These are phyloP conservation scores for Mus musculus DNA, from an alignment of 2,113 vertebrate species.

Conservation along the genomic window DNA sequence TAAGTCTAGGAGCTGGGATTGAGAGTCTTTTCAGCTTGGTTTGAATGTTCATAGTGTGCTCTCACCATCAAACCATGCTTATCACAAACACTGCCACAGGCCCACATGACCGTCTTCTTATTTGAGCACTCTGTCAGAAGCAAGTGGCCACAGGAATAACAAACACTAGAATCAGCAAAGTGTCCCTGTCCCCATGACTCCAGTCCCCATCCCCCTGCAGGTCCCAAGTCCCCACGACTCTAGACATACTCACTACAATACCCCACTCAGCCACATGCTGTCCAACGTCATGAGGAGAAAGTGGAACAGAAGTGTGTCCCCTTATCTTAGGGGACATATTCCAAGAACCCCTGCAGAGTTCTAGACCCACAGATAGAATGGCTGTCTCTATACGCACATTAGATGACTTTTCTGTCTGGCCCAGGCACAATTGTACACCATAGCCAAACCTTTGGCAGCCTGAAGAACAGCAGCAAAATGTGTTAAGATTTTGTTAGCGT, in stretches of 20 bases:
- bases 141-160: fast-evolving
- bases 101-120: fast-evolving
- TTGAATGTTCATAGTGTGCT: background rate
- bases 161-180: background rate
- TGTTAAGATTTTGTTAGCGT: background rate
- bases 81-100: fast-evolving
- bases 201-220: background rate
- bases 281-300: background rate
- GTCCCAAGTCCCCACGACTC: background rate
- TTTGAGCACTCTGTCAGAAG: background rate
- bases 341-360: background rate
- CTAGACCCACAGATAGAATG: no score
- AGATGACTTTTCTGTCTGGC: background rate
- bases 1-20: background rate
- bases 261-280: background rate
- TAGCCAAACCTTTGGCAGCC: background rate
- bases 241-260: background rate
- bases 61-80: background rate
- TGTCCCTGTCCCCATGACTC: background rate
- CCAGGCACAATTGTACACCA: background rate
- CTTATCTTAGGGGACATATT: background rate
- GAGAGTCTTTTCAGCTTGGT: background rate
- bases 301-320: background rate
- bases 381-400: background rate
- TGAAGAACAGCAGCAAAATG: background rate